Evolutionary conservation across 2,113 vertebrate species (phyloP).

Genomic region (Tapirus terrestris): DNA sequence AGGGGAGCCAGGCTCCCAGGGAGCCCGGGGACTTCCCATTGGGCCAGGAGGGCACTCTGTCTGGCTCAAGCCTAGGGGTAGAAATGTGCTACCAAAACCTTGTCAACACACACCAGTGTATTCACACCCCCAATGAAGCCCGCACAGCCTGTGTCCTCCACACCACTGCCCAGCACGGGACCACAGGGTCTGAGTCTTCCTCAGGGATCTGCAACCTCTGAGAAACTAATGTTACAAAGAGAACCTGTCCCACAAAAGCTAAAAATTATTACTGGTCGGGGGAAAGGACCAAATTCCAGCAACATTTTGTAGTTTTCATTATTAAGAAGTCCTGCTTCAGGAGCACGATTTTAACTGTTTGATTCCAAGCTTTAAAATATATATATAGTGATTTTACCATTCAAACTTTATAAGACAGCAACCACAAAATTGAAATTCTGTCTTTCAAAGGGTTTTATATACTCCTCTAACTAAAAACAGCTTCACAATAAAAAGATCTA

Average conservation of each 20-base stretch:
- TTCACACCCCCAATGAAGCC: not conserved
- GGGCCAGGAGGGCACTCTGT: not conserved
- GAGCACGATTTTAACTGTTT: constrained; percentile 38
- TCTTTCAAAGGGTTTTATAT: constrained; percentile 80
- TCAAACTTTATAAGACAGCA: constrained; percentile 77
- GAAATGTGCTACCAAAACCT: not conserved
- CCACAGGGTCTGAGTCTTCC: not conserved
- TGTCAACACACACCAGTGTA: not conserved
- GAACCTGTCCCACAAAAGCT: not conserved
- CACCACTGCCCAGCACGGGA: not conserved
- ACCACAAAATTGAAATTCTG: constrained; percentile 84
- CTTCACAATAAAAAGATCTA: constrained; percentile 80
- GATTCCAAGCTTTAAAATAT: constrained; percentile 25
- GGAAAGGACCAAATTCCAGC: not conserved
- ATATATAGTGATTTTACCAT: constrained; percentile 67
- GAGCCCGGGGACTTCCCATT: not conserved
- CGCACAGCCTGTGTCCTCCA: not conserved
- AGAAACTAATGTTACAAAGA: constrained; percentile 64
- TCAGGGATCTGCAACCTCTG: not conserved
- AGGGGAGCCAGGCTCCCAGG: not conserved
- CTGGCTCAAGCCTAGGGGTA: not conserved
- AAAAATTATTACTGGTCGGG: not conserved
- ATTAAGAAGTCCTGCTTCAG: constrained; percentile 52
- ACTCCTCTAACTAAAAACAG: constrained; percentile 83
- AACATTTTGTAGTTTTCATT: constrained; percentile 49